Conservation (phyloP, 2,888 invertebrate species). For the Iphiclides podalirius region DNA sequence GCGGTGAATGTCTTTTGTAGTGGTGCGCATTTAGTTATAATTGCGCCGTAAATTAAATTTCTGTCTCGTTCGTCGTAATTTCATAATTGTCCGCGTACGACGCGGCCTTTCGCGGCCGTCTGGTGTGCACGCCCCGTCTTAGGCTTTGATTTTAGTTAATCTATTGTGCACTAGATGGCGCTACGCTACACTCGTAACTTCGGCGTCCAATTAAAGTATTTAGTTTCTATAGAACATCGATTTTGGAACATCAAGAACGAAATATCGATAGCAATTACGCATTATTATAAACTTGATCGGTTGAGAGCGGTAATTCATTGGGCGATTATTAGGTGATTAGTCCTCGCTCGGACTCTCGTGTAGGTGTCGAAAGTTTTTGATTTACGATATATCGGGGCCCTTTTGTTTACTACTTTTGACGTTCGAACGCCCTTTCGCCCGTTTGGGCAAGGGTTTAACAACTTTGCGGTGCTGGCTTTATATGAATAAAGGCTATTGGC, state of each 20-base stretch:
- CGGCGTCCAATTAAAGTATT: too few relatives aligned
- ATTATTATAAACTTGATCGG: too few relatives aligned
- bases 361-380: conserved; percentile 66
- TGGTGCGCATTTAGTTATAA: conserved; percentile 63
- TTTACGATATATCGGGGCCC: conserved; percentile 64
- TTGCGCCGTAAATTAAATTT: conserved; percentile 65
- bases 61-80: conserved; percentile 56
- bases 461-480: conserved; percentile 10
- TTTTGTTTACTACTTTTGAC: conserved; percentile 41
- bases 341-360: conserved; percentile 54
- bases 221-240: too few relatives aligned
- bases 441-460: conserved; percentile 25
- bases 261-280: too few relatives aligned
- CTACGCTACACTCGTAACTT: conserved; percentile 27
- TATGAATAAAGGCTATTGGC: conserved; percentile 16
- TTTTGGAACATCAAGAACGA: too few relatives aligned
- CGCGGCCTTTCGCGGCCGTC: conserved; percentile 27
- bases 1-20: conserved; percentile 64
- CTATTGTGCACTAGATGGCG: conserved; percentile 36
- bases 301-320: too few relatives aligned
- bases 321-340: conserved; percentile 74
- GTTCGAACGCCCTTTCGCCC: conserved; percentile 32
- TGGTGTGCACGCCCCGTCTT: conserved; percentile 6
- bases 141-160: conserved; percentile 14
- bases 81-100: conserved; percentile 51